Percentiles rank a stretch among this genome's conserved stretches.
phyloP scores from a whole-genome alignment of 2,888 invertebrate genomes.

The Elgonia sp. region DNA sequence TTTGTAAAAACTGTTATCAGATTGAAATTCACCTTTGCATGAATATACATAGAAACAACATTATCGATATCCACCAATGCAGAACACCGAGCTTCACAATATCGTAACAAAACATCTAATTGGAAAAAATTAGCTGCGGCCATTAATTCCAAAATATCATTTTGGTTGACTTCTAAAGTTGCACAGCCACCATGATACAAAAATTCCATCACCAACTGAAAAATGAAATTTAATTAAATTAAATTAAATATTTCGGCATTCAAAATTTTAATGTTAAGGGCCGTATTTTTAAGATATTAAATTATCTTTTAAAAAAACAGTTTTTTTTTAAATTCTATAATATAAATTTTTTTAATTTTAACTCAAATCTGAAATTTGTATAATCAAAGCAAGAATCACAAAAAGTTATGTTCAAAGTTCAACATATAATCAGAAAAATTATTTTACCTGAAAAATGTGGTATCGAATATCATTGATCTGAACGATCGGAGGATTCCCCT shows the following conservation, averaged over 20 bases:
- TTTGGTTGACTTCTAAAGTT: conserved; percentile 92
- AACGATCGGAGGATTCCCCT: conserved; percentile 93
- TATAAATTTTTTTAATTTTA: no score
- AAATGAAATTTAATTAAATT: conserved; percentile 60
- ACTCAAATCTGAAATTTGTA: no score
- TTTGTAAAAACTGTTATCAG: no score
- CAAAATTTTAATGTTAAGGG: no score
- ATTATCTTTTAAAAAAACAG: no score
- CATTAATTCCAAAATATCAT: conserved; percentile 95
- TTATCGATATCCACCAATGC: conserved; percentile 95
- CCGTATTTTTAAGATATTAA: no score
- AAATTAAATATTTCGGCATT: no score
- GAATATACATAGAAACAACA: conserved; percentile 96
- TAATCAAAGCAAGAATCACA: no score
- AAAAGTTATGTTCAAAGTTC: no score
- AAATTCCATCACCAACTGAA: conserved; percentile 96
- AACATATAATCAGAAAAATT: background rate
- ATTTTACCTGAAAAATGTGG: conserved; percentile 94
- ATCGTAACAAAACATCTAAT: conserved; percentile 93
- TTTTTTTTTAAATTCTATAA: no score
- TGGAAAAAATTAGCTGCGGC: conserved; percentile 97
- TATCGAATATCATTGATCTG: conserved; percentile 97
- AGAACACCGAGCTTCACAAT: conserved; percentile 95
- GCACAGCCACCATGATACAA: conserved; percentile 96
- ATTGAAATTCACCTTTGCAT: conserved; percentile 91